phyloP scores from a whole-genome alignment of 2,113 vertebrate species.

The Colius striatus region DNA sequence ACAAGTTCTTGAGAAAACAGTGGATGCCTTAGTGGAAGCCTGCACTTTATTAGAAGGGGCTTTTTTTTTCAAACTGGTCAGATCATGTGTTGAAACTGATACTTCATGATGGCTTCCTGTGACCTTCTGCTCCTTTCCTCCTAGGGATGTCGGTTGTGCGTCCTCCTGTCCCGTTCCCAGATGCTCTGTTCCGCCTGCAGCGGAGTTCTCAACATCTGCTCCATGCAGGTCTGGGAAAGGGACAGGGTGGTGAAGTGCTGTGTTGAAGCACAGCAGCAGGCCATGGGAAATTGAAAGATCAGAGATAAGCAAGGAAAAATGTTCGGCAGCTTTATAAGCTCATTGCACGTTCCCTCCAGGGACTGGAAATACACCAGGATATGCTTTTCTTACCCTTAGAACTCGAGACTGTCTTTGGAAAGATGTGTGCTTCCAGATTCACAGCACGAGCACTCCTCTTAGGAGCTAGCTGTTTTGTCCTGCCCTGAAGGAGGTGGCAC shows the following conservation, averaged over 20 bases:
- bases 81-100: constrained; percentile 35
- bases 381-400: neutral
- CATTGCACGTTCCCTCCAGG: neutral
- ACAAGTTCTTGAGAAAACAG: neutral
- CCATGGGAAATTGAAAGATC: constrained; percentile 52
- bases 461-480: neutral
- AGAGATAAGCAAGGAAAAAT: constrained; percentile 40
- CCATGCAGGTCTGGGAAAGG: neutral
- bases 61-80: neutral
- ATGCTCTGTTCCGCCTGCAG: neutral
- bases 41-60: constrained; percentile 43
- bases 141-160: neutral
- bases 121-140: constrained; percentile 32
- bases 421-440: neutral
- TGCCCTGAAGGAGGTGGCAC: neutral
- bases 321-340: neutral
- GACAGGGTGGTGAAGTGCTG: neutral
- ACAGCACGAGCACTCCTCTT: neutral
- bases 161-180: neutral
- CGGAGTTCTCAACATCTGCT: constrained; percentile 29
- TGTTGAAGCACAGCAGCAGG: constrained; percentile 20
- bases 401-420: neutral
- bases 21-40: neutral
- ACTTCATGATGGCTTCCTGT: constrained; percentile 3
- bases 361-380: neutral